Evolutionary conservation across 2,113 vertebrate species (phyloP), one percentile per base, ranked within the genome.

Genomic region (Tachysurus fulvidraco): DNA sequence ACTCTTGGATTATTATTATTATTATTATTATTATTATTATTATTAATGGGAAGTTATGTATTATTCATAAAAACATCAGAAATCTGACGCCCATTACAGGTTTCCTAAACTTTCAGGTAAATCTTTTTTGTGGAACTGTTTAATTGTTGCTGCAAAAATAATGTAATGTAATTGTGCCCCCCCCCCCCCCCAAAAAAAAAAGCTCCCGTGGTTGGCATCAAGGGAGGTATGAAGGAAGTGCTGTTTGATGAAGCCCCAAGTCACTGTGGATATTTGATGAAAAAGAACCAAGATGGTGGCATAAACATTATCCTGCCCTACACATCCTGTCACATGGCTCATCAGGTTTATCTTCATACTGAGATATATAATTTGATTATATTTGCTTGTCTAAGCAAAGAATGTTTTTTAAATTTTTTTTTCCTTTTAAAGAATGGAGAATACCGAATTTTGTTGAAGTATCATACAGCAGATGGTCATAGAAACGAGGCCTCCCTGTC

Each of bases 241-340:
- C 89, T 83, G 2, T 71, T 94, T 2, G 89, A 88, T 28, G 87
- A 94, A 86, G 90, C 89, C 83, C 92, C 93, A 65, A 83, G 91
- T 88, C 86, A 94, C 77, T 96, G 95, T 94, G 94, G 94, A 81
- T 96, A 95, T 88, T 90, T 90, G 88, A 88, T 91, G 52, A 93
- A 85, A 69, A 86, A 86, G 59, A 88, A 57, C 83, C 89, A 90
- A 85, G 88, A 94, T 87, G 93, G 92, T 78, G 88, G 85, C 88
- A 91, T 93, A 69, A 87, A 69, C 67, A 77, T 96, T 83, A 85
- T 50, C 57, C 88, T 95, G 28, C 92, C 91, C 62, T 92, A 93
- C 41, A 89, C 91, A 80, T 91, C 93, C 84, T 96, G 95, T 90
- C 92, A 93, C 86, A 90, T 94, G 94, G 93, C 62, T 71, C 57